Conservation (phyloP, 2,888 invertebrate species). For the Allophyes oxyacanthae region DNA sequence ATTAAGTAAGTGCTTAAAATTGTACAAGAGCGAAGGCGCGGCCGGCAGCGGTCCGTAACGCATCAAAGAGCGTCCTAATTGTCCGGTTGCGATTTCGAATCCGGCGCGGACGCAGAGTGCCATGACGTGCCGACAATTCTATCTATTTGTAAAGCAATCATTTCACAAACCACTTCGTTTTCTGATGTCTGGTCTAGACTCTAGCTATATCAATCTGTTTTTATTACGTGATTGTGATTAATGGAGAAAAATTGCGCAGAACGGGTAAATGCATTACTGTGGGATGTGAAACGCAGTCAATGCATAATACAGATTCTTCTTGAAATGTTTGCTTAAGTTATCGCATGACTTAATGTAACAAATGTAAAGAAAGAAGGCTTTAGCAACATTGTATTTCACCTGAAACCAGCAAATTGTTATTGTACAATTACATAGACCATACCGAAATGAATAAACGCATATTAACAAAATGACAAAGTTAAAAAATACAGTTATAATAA, state of each 20-base stretch:
- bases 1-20: slow-evolving; percentile 25
- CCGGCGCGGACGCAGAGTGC: slow-evolving; percentile 69
- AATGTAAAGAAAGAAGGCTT: no score
- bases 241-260: no score
- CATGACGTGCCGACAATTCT: slow-evolving; percentile 63
- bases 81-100: slow-evolving; percentile 76
- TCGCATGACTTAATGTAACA: no score
- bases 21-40: slow-evolving; percentile 49
- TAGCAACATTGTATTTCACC: no score
- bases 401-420: no score
- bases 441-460: neutral
- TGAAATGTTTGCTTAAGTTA: no score
- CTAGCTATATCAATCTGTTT: neutral
- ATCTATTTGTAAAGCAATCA: slow-evolving; percentile 61
- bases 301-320: no score
- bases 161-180: slow-evolving; percentile 54
- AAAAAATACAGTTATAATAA: slow-evolving; percentile 31
- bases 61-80: slow-evolving; percentile 75
- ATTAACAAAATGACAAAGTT: neutral
- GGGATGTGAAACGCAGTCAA: no score
- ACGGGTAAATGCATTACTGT: no score
- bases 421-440: neutral
- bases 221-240: neutral
- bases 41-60: slow-evolving; percentile 66
- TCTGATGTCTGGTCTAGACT: slow-evolving; percentile 39